phyloP scores from a whole-genome alignment of 2,888 invertebrate species.

The Digitonthophagus gazella region DNA sequence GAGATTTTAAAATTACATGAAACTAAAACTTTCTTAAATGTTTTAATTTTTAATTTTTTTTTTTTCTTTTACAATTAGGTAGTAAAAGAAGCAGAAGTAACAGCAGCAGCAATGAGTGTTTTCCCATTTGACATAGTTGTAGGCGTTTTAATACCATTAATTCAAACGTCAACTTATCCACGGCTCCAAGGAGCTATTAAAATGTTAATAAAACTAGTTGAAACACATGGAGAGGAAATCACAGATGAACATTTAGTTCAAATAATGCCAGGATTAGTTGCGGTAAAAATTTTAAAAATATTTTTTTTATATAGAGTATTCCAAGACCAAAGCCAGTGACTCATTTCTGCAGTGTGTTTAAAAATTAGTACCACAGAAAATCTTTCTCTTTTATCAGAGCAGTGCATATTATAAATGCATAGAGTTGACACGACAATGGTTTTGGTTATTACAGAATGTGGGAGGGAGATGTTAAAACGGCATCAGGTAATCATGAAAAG shows the following conservation, averaged over 20 bases:
- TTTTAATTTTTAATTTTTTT: constrained; percentile 2
- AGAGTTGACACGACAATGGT: too few relatives aligned
- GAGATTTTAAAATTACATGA: too few relatives aligned
- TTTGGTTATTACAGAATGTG: too few relatives aligned
- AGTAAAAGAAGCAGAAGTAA: constrained; percentile 81
- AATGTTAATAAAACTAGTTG: constrained; percentile 81
- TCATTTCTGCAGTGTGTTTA: too few relatives aligned
- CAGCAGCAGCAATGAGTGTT: constrained; percentile 72
- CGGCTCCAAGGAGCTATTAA: constrained; percentile 90
- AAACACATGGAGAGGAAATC: constrained; percentile 69
- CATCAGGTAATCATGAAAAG: too few relatives aligned
- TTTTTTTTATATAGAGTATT: too few relatives aligned
- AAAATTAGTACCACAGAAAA: too few relatives aligned
- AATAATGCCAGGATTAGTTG: constrained; percentile 85
- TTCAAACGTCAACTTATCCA: constrained; percentile 83
- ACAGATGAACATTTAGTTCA: constrained; percentile 72
- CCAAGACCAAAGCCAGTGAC: too few relatives aligned
- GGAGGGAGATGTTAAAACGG: too few relatives aligned
- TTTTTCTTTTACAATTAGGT: constrained; percentile 54
- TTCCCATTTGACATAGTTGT: constrained; percentile 79
- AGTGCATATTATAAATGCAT: too few relatives aligned
- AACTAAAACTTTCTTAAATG: too few relatives aligned
- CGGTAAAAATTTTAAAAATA: constrained; percentile 55
- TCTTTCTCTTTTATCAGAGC: too few relatives aligned
- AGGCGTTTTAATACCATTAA: constrained; percentile 70